Percentiles rank a stretch among this genome's conserved stretches.
Evolutionary conservation across 1,140 invertebrate species (phyloP).

Genomic region (Nilaparvata lugens): DNA sequence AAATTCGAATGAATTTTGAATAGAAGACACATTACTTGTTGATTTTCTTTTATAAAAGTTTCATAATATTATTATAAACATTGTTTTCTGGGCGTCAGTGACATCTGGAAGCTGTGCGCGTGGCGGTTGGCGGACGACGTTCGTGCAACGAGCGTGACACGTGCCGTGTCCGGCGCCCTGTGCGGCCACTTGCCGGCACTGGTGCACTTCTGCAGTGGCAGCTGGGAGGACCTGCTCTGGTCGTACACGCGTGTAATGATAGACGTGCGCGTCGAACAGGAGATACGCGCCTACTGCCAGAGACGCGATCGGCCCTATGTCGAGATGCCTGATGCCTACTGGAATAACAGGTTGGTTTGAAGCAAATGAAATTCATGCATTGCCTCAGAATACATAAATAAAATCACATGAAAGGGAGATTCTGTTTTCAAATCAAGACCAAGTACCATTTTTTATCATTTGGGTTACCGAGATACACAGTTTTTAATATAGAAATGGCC

Average conservation of each 20-base stretch:
- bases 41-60: no score
- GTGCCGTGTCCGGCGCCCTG: slow-evolving; percentile 62
- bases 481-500: no score
- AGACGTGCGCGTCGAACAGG: slow-evolving; percentile 73
- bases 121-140: slow-evolving; percentile 58
- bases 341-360: slow-evolving; percentile 53
- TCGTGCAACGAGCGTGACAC: slow-evolving; percentile 32
- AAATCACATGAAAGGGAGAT: no score
- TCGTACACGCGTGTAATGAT: slow-evolving; percentile 73
- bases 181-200: slow-evolving; percentile 75
- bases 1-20: no score
- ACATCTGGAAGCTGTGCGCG: slow-evolving; percentile 83
- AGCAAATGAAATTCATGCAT: no score
- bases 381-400: no score
- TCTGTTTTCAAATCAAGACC: no score
- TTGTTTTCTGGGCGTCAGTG: slow-evolving; percentile 46
- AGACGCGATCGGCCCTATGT: slow-evolving; percentile 38
- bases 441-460: no score
- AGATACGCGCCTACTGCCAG: slow-evolving; percentile 48
- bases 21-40: no score
- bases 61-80: no score
- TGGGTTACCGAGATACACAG: no score
- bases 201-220: slow-evolving; percentile 53
- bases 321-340: slow-evolving; percentile 63
- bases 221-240: slow-evolving; percentile 89